A percentile compares a stretch with the other conserved stretches of the same genome.
Evolutionary conservation across 2,797 vertebrate species (phyloP).

Genomic region (Danio kyathit): DNA sequence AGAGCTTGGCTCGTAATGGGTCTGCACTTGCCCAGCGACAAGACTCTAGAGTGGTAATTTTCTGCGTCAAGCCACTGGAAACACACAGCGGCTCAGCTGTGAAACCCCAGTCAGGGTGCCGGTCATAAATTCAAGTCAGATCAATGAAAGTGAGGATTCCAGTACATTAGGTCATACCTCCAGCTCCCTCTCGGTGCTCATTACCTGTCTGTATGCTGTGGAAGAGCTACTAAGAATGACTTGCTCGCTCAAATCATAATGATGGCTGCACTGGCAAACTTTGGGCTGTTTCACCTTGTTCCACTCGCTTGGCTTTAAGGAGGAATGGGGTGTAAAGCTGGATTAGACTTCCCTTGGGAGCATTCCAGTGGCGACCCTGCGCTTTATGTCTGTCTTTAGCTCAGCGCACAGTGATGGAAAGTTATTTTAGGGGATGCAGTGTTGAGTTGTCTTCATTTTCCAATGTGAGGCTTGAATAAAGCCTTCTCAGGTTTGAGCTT

Average conservation of each 20-base stretch:
- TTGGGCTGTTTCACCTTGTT: background rate
- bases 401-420: conserved; percentile 56
- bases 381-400: conserved; percentile 34
- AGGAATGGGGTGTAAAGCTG: conserved; percentile 33
- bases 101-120: conserved; percentile 72
- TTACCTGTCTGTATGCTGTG: conserved; percentile 30
- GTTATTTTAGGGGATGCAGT: conserved; percentile 67
- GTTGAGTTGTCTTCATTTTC: conserved; percentile 55
- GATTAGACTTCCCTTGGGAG: conserved; percentile 27
- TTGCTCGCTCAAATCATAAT: conserved; percentile 4
- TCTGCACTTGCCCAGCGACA: conserved; percentile 64
- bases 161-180: conserved; percentile 16
- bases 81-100: conserved; percentile 66
- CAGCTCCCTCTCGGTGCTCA: background rate
- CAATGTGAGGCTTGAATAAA: conserved; percentile 43
- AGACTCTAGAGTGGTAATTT: conserved; percentile 62
- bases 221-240: conserved; percentile 3
- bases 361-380: conserved; percentile 9
- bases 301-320: background rate
- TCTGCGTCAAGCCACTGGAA: conserved; percentile 58
- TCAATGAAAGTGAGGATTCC: conserved; percentile 36
- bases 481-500: conserved; percentile 67
- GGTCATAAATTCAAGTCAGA: conserved; percentile 69
- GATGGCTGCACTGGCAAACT: conserved; percentile 1
- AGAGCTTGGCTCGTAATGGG: conserved; percentile 35